Evolutionary conservation across 2,797 vertebrate species (phyloP).

Genomic region (Yasuhikotakia modesta): DNA sequence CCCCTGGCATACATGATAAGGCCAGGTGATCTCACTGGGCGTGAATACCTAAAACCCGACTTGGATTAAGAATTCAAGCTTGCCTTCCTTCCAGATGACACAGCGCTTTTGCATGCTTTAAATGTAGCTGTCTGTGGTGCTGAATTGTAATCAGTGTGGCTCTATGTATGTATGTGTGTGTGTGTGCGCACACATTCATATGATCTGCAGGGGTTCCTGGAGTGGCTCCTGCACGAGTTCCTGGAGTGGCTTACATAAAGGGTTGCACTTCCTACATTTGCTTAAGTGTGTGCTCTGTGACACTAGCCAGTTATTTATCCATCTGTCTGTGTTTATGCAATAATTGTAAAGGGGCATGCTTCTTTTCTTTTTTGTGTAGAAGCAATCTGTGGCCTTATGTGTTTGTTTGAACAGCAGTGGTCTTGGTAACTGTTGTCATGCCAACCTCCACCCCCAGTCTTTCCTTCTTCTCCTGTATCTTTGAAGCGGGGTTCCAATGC

Average conservation of each 20-base stretch:
- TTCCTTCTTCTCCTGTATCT: slow-evolving; percentile 57
- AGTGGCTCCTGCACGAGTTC: slow-evolving; percentile 37
- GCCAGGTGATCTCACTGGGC: slow-evolving; percentile 54
- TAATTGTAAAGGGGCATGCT: slow-evolving; percentile 52
- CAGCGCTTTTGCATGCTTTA: slow-evolving; percentile 32
- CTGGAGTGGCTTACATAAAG: slow-evolving; percentile 52
- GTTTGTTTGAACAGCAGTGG: slow-evolving; percentile 76
- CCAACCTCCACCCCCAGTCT: slow-evolving; percentile 65
- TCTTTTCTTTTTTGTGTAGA: slow-evolving; percentile 48
- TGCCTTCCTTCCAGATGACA: slow-evolving; percentile 51
- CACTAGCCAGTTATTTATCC: slow-evolving; percentile 46
- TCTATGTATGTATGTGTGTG: slow-evolving; percentile 12
- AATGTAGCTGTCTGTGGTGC: slow-evolving; percentile 50
- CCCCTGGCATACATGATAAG: slow-evolving; percentile 38
- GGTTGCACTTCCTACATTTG: slow-evolving; percentile 49
- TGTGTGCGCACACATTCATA: slow-evolving; percentile 21
- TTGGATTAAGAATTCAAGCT: slow-evolving; percentile 43
- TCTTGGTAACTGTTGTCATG: slow-evolving; percentile 76
- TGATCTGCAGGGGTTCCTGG: not conserved
- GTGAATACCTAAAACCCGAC: slow-evolving; percentile 38
- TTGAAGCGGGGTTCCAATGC: slow-evolving; percentile 70
- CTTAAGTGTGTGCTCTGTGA: slow-evolving; percentile 35
- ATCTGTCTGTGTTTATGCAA: slow-evolving; percentile 57
- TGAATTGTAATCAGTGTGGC: slow-evolving; percentile 57
- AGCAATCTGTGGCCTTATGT: slow-evolving; percentile 61